These are phyloP conservation scores for Sander vitreus DNA, from an alignment of 2,113 vertebrate species.

Conservation along the genomic window DNA sequence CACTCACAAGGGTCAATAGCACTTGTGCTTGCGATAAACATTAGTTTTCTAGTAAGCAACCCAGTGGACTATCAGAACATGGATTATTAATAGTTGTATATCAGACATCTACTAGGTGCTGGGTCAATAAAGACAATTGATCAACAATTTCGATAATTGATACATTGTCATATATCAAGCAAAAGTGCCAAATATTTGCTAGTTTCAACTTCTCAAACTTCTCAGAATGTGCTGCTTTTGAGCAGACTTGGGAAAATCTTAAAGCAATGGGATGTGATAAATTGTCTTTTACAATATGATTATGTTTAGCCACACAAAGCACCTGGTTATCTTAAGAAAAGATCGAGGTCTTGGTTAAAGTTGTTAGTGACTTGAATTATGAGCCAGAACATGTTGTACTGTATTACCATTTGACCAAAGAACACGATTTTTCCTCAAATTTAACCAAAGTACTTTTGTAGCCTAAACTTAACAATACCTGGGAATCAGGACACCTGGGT, in stretches of 20 bases:
- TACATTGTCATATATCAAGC: neutral
- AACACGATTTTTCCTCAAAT: neutral
- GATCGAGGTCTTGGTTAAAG: neutral
- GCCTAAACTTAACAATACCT: neutral
- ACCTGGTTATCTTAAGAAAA: neutral
- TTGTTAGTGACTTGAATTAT: neutral
- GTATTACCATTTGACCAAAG: neutral
- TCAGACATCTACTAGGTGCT: neutral
- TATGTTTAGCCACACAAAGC: no score
- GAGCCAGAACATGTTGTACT: neutral
- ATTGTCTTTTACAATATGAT: no score
- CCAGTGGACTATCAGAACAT: neutral
- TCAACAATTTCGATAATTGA: neutral
- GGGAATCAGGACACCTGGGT: neutral
- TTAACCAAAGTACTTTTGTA: neutral
- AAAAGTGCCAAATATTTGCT: neutral
- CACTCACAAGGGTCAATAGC: slow-evolving; percentile 43
- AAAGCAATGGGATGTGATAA: no score
- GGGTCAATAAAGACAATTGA: neutral
- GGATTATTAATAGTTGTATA: neutral
- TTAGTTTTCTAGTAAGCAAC: slow-evolving; percentile 20
- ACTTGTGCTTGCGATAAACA: slow-evolving; percentile 35
- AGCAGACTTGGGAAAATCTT: no score
- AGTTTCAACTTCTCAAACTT: neutral
- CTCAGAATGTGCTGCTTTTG: neutral